Percentiles rank a stretch among this genome's conserved stretches.
Conservation (phyloP, 2,113 vertebrate genomes). For the Petrocephalus zakoni region DNA sequence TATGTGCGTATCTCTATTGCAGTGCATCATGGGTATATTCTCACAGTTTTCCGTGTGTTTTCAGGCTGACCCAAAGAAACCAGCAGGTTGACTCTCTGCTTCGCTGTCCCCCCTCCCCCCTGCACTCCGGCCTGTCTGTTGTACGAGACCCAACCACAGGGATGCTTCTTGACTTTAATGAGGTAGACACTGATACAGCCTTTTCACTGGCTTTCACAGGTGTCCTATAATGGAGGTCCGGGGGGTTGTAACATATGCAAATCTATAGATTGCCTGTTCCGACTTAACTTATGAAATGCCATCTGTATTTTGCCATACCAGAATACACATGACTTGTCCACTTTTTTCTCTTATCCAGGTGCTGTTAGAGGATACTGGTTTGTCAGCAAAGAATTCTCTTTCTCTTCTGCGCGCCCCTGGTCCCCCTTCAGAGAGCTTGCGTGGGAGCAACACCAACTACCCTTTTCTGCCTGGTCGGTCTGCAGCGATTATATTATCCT, state of each 20-base stretch:
- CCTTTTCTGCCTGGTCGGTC: slow-evolving; percentile 77
- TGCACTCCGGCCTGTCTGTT: slow-evolving; percentile 74
- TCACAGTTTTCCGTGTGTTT: slow-evolving; percentile 4
- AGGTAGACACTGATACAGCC: slow-evolving; percentile 55
- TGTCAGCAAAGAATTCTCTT: slow-evolving; percentile 80
- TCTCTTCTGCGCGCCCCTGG: slow-evolving; percentile 78
- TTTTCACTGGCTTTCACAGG: not conserved
- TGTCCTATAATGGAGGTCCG: not conserved
- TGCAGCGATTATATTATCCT: not conserved
- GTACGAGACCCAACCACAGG: slow-evolving; percentile 83
- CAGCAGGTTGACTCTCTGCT: slow-evolving; percentile 65
- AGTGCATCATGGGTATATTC: not conserved
- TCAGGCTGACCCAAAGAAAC: slow-evolving; percentile 68
- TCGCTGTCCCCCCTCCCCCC: slow-evolving; percentile 53
- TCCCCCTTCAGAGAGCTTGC: slow-evolving; percentile 69
- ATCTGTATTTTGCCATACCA: not conserved
- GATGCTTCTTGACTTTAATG: slow-evolving; percentile 75
- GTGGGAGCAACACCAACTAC: slow-evolving; percentile 80
- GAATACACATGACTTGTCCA: not conserved
- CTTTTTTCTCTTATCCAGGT: slow-evolving; percentile 51
- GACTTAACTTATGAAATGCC: not conserved
- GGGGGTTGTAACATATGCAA: not conserved
- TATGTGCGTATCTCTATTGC: not conserved
- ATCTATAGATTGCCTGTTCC: not conserved
- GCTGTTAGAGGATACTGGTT: slow-evolving; percentile 68